Base-by-base conservation (phyloP, 2,113 vertebrate species). In the Poicephalus gulielmi region DNA sequence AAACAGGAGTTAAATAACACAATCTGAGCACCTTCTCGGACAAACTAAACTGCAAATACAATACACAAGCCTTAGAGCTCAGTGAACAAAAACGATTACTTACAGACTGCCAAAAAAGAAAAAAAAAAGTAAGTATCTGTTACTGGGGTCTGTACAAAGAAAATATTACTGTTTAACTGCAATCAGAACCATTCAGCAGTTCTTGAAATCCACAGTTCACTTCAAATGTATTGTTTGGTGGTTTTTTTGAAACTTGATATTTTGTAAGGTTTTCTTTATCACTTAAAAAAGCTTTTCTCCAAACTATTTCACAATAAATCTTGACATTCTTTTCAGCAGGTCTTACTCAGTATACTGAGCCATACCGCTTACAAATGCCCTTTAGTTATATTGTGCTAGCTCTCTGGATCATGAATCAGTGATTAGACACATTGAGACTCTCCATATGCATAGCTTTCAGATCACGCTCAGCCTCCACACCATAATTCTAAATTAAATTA, bases 41-140 rank as follows among this genome's bases (percentile, higher is more conserved):
- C 81, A 91, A 92, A 93, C 88, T 86, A 86, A 91, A 90, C 69
- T 89, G 37, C 71, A 95, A 88, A 66, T 83, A 66, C 69, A 85
- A 83, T 46, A 77, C 27, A 11, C 43, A 68, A 60, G 63, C 44
- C 68, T 80, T 62, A 78, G 44, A 96, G 37, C 66, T 96, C 64
- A 75, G 70, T 50, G 69, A 91, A 93, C 68, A 92, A 95, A 95
- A 92, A 46, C 75, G 71, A 96, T 87, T 69, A 95, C 89, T 90
- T 92, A 79, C 37, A 70, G 77, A 85, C 49, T 47, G 77, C 39
- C 46, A 70, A 84, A 79, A 75, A 88, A 76, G 44, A 68, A 60
- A 77, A 63, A 81, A 66, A 78, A 71, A 86, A 91, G 37, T 39
- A 64, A 68, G 43, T 93, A 85, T 91, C 83, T 94, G 69, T 92